These are phyloP conservation scores for Sogatella furcifera DNA, from an alignment of 1,140 invertebrate genomes.

Conservation along the genomic window DNA sequence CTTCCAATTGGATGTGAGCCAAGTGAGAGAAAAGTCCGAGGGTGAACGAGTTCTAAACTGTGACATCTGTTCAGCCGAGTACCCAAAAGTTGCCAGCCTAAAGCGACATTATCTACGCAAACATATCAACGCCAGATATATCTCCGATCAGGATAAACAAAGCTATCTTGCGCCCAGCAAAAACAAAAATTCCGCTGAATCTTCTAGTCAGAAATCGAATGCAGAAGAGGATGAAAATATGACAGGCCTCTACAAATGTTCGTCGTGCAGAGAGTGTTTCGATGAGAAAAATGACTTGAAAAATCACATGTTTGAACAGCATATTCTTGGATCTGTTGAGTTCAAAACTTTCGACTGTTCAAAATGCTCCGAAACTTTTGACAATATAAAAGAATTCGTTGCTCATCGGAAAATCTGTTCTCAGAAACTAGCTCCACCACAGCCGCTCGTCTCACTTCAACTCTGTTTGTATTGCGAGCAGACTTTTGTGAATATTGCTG, in stretches of 20 bases:
- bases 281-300: slow-evolving; percentile 30
- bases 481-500: slow-evolving; percentile 17
- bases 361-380: slow-evolving; percentile 10
- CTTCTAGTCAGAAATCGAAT: neutral
- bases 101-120: slow-evolving; percentile 43
- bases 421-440: slow-evolving; percentile 1
- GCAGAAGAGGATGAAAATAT: slow-evolving; percentile 8
- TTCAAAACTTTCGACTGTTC: slow-evolving; percentile 6
- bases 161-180: slow-evolving; percentile 29
- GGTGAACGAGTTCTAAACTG: slow-evolving; percentile 37
- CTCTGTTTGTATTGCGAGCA: slow-evolving; percentile 26
- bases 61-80: slow-evolving; percentile 40
- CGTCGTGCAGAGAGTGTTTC: slow-evolving; percentile 32
- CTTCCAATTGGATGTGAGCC: slow-evolving; percentile 16
- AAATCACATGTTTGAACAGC: slow-evolving; percentile 26
- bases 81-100: slow-evolving; percentile 41
- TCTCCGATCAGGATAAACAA: slow-evolving; percentile 34
- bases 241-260: slow-evolving; percentile 32
- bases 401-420: slow-evolving; percentile 11
- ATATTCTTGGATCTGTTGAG: slow-evolving; percentile 14
- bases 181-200: slow-evolving; percentile 6
- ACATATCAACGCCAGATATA: slow-evolving; percentile 41
- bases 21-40: slow-evolving; percentile 21
- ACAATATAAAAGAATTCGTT: slow-evolving; percentile 10
- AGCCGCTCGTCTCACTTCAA: neutral